A percentile compares a stretch with the other conserved stretches of the same genome.
Evolutionary conservation across 2,797 vertebrate species (phyloP).

Genomic region (Fundulus diaphanus): DNA sequence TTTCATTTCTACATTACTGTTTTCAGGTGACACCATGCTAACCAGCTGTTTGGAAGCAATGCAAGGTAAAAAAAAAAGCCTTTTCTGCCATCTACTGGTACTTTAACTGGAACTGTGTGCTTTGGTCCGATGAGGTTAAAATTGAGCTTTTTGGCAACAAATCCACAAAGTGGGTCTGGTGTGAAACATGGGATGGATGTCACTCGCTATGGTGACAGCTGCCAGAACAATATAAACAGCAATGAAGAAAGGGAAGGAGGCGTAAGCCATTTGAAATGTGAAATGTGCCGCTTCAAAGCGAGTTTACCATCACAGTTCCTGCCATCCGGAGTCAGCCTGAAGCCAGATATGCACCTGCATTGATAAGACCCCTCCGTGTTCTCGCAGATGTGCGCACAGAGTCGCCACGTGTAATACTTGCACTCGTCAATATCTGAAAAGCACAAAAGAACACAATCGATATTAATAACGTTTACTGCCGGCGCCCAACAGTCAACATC

Average conservation of each 20-base stretch:
- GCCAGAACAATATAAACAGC: not conserved
- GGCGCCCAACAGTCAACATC: no score
- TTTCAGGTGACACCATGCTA: not conserved
- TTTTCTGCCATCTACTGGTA: not conserved
- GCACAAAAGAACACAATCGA: not conserved
- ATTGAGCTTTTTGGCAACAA: no score
- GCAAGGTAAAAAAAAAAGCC: not conserved
- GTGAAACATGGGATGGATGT: no score
- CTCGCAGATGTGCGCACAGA: constrained; percentile 92
- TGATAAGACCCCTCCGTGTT: constrained; percentile 90
- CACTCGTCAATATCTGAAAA: constrained; percentile 90
- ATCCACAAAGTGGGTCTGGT: no score
- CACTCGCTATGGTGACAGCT: not conserved
- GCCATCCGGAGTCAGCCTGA: constrained; percentile 84
- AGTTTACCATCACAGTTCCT: constrained; percentile 88
- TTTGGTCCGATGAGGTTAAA: not conserved
- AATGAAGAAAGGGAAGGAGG: not conserved
- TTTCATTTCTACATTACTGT: not conserved
- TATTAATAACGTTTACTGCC: not conserved
- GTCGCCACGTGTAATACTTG: constrained; percentile 81
- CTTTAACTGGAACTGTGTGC: not conserved
- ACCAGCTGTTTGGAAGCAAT: not conserved
- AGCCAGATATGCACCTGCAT: constrained; percentile 89
- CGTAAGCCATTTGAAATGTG: not conserved
- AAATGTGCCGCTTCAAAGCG: not conserved